A percentile compares a stretch with the other conserved stretches of the same genome.
Evolutionary conservation across 2,797 vertebrate species (phyloP).

Genomic region (Halcyon chelicuti): DNA sequence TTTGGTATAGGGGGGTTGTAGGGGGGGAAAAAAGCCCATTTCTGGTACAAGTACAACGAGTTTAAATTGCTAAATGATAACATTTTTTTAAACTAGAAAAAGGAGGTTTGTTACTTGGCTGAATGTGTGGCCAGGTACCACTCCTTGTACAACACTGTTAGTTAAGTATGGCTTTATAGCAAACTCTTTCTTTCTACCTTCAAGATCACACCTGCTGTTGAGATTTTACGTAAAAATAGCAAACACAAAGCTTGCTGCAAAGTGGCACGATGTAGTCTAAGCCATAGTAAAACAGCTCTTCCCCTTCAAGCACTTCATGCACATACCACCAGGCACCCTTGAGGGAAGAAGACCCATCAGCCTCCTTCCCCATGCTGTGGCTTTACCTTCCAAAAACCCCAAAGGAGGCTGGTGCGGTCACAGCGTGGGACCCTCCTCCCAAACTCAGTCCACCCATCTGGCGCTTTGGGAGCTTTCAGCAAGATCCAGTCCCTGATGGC

Average conservation of each 20-base stretch:
- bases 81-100: neutral
- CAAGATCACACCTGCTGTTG: neutral
- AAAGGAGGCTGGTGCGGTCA: neutral
- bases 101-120: neutral
- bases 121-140: rapidly evolving
- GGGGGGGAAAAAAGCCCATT: neutral
- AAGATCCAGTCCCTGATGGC: neutral
- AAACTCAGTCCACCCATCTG: neutral
- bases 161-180: neutral
- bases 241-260: neutral
- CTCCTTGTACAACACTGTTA: neutral
- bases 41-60: neutral
- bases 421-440: rapidly evolving
- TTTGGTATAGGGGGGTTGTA: neutral
- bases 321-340: neutral
- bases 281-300: neutral
- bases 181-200: neutral
- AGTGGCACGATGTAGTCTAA: neutral
- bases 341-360: neutral
- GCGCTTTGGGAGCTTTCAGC: neutral
- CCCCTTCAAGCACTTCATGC: neutral
- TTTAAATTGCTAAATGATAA: neutral
- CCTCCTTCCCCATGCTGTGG: neutral
- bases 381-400: neutral
- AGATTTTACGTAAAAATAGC: neutral